Evolutionary conservation across 2,113 vertebrate species (phyloP).

Genomic region (Conger conger): DNA sequence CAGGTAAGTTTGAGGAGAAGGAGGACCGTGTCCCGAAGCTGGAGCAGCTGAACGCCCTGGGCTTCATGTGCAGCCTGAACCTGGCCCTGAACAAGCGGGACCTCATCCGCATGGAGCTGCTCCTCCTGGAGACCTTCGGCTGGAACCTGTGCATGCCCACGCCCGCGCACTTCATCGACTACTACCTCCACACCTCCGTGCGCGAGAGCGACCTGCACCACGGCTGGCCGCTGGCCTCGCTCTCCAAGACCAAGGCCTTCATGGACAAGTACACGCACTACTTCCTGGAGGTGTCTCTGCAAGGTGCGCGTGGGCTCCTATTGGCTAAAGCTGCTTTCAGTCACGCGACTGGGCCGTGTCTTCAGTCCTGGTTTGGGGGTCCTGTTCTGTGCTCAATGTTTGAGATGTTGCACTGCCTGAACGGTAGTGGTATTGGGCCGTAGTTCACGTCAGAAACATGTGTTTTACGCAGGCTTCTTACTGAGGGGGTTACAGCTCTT

Average conservation of each 20-base stretch:
- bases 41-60: slow-evolving; percentile 82
- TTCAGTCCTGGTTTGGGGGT: no score
- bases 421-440: no score
- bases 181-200: slow-evolving; percentile 83
- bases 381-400: no score
- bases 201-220: slow-evolving; percentile 83
- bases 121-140: slow-evolving; percentile 84
- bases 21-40: slow-evolving; percentile 84
- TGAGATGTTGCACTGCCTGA: no score
- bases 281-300: slow-evolving; percentile 85
- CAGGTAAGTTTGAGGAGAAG: slow-evolving; percentile 92
- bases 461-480: not conserved
- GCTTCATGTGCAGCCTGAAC: slow-evolving; percentile 77
- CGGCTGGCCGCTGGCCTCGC: slow-evolving; percentile 79
- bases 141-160: slow-evolving; percentile 93
- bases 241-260: slow-evolving; percentile 79
- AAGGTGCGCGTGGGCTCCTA: slow-evolving; percentile 68
- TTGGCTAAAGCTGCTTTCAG: not conserved
- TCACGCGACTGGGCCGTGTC: not conserved
- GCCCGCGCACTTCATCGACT: slow-evolving; percentile 91
- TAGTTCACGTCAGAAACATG: not conserved
- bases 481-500: not conserved
- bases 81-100: slow-evolving; percentile 81
- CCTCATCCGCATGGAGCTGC: slow-evolving; percentile 81
- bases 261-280: slow-evolving; percentile 89